Base-by-base conservation (phyloP, 2,888 invertebrate species). In the Empis stercorea region DNA sequence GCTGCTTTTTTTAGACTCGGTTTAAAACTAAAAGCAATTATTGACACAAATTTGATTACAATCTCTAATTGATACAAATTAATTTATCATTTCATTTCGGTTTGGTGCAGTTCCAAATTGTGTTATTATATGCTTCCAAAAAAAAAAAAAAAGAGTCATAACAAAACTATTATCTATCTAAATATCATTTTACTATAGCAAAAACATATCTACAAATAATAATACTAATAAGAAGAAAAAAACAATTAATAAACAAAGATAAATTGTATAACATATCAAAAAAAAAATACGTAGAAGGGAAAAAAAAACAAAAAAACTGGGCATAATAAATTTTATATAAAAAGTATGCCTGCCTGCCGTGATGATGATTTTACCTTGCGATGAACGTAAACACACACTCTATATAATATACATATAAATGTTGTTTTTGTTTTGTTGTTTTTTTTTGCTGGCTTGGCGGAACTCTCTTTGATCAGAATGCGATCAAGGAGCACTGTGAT, bases 381-480 rank as follows among this genome's bases (percentile, higher is more conserved):
- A 34, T 4, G 32, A 13, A 34, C 32, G 32, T 13, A 34, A 27
- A 27, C 37, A 16, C 37, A 10, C 7, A 20, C 5, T 4, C 20
- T 20, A 20, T 20, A 20, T 5, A 20, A 20, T 27, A 15, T 16
- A 37, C 15, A 16, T 37, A 37, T 7, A n/a, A 32, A 5, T 10
- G 10, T 32, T 32, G 13, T 32, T 11, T n/a, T n/a, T n/a, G n/a
- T n/a, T n/a, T 10, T 36, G 14, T 36, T 14, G 7, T 36, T 14
- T 15, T 20, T 6, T 27, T 4, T 27, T 27, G 23, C n/a, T n/a
- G n/a, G 5, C 9, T 63, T 65, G 66, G 66, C 69, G 69, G 68
- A 68, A 68, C 65, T 55, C 68, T 66, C 69, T 69, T 69, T 69
- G 68, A 69, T 69, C 68, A 68, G 65, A 68, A 69, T 63, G 65